Evolutionary conservation across 2,113 vertebrate genomes (phyloP), one percentile per base, ranked within the genome.

Genomic region (Istiophorus platypterus): DNA sequence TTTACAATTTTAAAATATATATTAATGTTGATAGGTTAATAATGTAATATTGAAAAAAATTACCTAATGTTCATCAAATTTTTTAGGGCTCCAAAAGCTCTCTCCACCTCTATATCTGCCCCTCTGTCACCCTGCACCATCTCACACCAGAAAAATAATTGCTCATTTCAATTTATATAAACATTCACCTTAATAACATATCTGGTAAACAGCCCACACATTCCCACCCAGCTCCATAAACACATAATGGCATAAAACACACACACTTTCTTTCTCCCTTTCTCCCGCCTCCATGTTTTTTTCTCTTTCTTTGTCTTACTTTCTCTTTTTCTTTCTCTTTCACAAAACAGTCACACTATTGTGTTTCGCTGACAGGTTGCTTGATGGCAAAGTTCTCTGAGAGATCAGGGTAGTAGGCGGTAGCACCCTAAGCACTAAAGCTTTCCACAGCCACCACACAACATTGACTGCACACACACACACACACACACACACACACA

Each of bases 301-400:
- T 34, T 4, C 31, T 59, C 37, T 83, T 20, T 54, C 56, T 67
- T 45, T 81, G 49, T 78, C 58, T 62, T 24, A 45, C 51, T 71
- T 76, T 72, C 63, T 78, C 65, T 70, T 72, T 73, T 6, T 71
- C 54, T 78, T 41, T 42, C 29, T 69, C 52, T 29, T 14, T 57
- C 63, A 29, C 78, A 79, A 78, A 67, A 29, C 76, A 84, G 80
- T 81, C 67, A 80, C 65, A 49, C 24, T 64, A 66, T 20, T 76
- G 52, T 62, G 78, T 66, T 68, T 74, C 26, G 13, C 59, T 31
- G 61, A 78, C 77, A 81, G 61, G 81, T 57, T 69, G 41, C 79
- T 66, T 37, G 15, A 85, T 79, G 83, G 76, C 62, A 87, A 52
- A 87, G 86, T 91, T 90, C 78, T 85, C 73, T 82, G 63, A 10